These are phyloP conservation scores for Hemiscyllium ocellatum DNA, from an alignment of 2,113 vertebrate genomes.

Conservation along the genomic window DNA sequence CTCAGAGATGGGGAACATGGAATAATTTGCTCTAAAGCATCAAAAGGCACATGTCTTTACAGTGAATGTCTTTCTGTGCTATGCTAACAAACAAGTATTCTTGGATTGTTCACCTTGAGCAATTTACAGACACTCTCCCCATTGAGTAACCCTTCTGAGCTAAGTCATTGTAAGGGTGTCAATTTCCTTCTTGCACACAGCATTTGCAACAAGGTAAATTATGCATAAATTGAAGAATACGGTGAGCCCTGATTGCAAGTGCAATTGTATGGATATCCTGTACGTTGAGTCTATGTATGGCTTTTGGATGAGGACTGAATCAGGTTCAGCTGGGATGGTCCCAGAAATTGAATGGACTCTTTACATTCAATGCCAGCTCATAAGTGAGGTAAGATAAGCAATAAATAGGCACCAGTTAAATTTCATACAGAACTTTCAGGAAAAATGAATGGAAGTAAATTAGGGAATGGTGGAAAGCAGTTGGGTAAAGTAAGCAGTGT, in stretches of 20 bases:
- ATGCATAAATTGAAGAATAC: neutral
- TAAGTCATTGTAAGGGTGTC: too few species aligned
- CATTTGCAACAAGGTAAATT: neutral
- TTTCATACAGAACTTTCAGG: neutral
- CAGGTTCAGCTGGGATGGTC: neutral
- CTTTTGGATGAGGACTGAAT: neutral
- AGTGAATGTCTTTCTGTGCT: neutral
- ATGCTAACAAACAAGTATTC: neutral
- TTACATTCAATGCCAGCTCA: neutral
- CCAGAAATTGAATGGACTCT: neutral
- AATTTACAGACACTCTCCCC: neutral
- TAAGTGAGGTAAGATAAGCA: neutral
- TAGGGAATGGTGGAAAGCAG: constrained; percentile 40
- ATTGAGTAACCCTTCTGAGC: neutral
- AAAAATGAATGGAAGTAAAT: neutral
- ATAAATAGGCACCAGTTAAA: neutral
- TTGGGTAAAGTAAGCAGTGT: neutral
- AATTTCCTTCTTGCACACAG: neutral
- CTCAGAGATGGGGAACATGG: neutral
- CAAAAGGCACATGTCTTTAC: neutral
- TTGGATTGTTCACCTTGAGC: neutral
- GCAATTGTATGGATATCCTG: neutral
- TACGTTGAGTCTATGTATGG: neutral
- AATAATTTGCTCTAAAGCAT: neutral
- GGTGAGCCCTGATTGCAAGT: neutral